Percentiles rank a stretch among this genome's conserved stretches.
Evolutionary conservation across 1,140 invertebrate species (phyloP).

Genomic region (Euwallacea similis): DNA sequence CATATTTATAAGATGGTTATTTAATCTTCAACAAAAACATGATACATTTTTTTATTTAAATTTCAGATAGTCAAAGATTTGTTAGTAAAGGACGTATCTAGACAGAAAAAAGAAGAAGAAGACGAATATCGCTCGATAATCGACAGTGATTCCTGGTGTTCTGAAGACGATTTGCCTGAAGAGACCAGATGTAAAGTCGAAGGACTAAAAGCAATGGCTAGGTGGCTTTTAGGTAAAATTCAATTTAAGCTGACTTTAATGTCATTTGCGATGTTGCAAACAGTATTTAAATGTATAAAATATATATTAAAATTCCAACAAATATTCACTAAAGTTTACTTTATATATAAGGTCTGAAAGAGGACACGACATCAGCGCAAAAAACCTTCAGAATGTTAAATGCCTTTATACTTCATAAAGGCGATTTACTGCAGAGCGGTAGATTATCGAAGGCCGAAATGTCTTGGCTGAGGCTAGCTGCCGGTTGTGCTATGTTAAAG

Average conservation of each 20-base stretch:
- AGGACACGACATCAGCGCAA: slow-evolving; percentile 84
- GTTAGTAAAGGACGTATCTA: slow-evolving; percentile 76
- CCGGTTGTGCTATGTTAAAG: slow-evolving; percentile 94
- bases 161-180: slow-evolving; percentile 83
- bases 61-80: slow-evolving; percentile 91
- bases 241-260: neutral
- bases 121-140: slow-evolving; percentile 41
- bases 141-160: slow-evolving; percentile 75
- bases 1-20: too few species aligned
- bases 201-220: slow-evolving; percentile 93
- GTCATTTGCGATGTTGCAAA: neutral
- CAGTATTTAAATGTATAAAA: neutral
- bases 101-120: slow-evolving; percentile 54
- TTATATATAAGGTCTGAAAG: slow-evolving; percentile 70
- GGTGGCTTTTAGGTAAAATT: slow-evolving; percentile 74
- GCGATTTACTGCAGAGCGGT: slow-evolving; percentile 76
- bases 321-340: neutral
- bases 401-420: slow-evolving; percentile 59
- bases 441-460: slow-evolving; percentile 80
- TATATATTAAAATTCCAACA: neutral
- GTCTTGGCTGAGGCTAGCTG: slow-evolving; percentile 86
- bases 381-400: slow-evolving; percentile 80
- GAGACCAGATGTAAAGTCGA: slow-evolving; percentile 93
- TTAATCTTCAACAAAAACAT: neutral
- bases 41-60: neutral